Evolutionary conservation across 2,797 vertebrate species (phyloP).

Genomic region (Acrocephalus scirpaceus): DNA sequence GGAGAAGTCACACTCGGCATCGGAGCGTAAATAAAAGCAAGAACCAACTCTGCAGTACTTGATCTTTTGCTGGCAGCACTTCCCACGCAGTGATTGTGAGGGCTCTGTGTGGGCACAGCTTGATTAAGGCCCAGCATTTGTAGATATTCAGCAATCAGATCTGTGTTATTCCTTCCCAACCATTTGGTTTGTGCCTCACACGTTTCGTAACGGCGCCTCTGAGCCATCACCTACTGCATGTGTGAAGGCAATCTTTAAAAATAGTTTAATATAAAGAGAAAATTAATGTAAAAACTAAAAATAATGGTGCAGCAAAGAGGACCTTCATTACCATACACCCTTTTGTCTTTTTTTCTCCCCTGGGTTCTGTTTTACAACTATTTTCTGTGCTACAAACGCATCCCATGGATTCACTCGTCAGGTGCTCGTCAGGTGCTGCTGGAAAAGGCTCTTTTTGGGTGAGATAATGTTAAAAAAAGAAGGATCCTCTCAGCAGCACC

Average conservation of each 20-base stretch:
- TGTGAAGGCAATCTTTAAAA: not conserved
- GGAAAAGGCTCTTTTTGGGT: not conserved
- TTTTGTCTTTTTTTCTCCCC: not conserved
- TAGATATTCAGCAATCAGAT: not conserved
- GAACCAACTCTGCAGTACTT: not conserved
- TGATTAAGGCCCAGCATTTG: slow-evolving; percentile 8
- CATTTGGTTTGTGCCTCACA: slow-evolving; percentile 14
- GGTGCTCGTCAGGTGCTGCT: too few relatives aligned
- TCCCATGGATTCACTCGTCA: not conserved
- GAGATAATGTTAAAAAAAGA: not conserved
- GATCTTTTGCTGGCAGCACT: slow-evolving; percentile 44
- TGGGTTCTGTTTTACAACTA: not conserved
- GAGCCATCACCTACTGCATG: not conserved
- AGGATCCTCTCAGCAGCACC: not conserved
- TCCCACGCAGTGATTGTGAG: slow-evolving; percentile 23
- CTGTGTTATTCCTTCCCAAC: not conserved
- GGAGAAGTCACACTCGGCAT: not conserved
- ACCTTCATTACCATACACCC: not conserved
- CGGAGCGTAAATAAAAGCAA: slow-evolving; percentile 45
- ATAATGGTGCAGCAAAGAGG: slow-evolving; percentile 4
- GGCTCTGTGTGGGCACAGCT: slow-evolving; percentile 45
- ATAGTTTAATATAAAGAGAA: slow-evolving; percentile 25
- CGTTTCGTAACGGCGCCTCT: not conserved
- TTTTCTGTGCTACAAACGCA: not conserved
- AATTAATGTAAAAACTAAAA: slow-evolving; percentile 46